These are phyloP conservation scores for Elaeidobius kamerunicus DNA, from an alignment of 2,888 invertebrate species.

Conservation along the genomic window DNA sequence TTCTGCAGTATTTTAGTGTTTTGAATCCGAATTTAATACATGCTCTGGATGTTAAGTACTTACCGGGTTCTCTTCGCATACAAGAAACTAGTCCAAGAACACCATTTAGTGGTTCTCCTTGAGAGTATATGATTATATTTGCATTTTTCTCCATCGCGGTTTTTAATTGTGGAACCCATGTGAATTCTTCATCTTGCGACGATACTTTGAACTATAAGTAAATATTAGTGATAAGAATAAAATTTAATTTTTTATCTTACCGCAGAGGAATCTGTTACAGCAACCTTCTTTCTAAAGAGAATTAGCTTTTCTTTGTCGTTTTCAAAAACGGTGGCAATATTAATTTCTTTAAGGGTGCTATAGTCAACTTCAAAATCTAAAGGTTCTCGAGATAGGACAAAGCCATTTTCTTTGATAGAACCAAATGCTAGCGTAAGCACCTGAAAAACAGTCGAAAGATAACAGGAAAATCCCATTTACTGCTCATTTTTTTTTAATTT, in stretches of 20 bases:
- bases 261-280: background rate
- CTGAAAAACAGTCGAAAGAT: slow-evolving; percentile 31
- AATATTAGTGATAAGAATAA: background rate
- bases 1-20: too few species aligned
- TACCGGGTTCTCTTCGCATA: slow-evolving; percentile 59
- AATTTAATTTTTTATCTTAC: background rate
- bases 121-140: slow-evolving; percentile 58
- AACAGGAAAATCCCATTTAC: too few species aligned
- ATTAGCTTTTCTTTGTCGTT: background rate
- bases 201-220: slow-evolving; percentile 14
- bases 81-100: slow-evolving; percentile 66
- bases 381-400: slow-evolving; percentile 59
- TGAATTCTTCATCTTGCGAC: slow-evolving; percentile 19
- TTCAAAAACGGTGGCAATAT: background rate
- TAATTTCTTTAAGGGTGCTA: background rate
- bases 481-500: too few species aligned
- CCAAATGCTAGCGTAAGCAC: slow-evolving; percentile 27
- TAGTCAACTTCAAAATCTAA: slow-evolving; percentile 50
- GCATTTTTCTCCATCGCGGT: slow-evolving; percentile 49
- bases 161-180: slow-evolving; percentile 53
- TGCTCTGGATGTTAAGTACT: too few species aligned
- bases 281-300: background rate
- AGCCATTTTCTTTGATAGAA: slow-evolving; percentile 55
- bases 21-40: too few species aligned
- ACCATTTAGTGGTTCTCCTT: slow-evolving; percentile 71